Percentiles rank a stretch among this genome's conserved stretches.
Evolutionary conservation across 1,140 invertebrate species (phyloP).

Genomic region (Schmidtea mediterranea): DNA sequence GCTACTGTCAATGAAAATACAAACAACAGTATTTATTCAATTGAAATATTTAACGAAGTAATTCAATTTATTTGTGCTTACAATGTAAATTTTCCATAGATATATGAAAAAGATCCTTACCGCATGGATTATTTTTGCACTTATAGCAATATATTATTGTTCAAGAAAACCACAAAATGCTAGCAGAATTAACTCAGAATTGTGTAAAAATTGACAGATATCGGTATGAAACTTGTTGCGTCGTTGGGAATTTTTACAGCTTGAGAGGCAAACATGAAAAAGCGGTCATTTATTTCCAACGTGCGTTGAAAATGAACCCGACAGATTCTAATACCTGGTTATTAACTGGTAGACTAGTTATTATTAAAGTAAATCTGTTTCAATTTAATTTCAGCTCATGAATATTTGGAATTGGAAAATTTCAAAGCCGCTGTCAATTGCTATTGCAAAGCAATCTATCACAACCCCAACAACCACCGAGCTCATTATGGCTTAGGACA

Average conservation of each 20-base stretch:
- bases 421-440: not conserved
- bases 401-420: constrained; percentile 2
- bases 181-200: not conserved
- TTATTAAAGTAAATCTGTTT: no score
- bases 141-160: constrained; percentile 3
- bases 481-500: constrained; percentile 97
- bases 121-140: not conserved
- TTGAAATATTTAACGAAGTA: no score
- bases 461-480: constrained; percentile 48
- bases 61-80: no score
- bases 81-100: not conserved
- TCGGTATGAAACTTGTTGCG: not conserved
- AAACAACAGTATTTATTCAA: no score
- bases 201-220: not conserved
- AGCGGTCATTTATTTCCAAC: constrained; percentile 75
- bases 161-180: not conserved
- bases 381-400: not conserved
- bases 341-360: constrained; percentile 44
- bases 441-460: not conserved
- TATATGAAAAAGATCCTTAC: constrained; percentile 1
- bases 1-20: no score
- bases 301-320: constrained; percentile 73
- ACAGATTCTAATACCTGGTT: constrained; percentile 81
- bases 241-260: constrained; percentile 93
- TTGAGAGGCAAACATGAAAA: constrained; percentile 78